These are phyloP conservation scores for Cheilosia vulpina DNA, from an alignment of 2,888 invertebrate species.

Conservation along the genomic window DNA sequence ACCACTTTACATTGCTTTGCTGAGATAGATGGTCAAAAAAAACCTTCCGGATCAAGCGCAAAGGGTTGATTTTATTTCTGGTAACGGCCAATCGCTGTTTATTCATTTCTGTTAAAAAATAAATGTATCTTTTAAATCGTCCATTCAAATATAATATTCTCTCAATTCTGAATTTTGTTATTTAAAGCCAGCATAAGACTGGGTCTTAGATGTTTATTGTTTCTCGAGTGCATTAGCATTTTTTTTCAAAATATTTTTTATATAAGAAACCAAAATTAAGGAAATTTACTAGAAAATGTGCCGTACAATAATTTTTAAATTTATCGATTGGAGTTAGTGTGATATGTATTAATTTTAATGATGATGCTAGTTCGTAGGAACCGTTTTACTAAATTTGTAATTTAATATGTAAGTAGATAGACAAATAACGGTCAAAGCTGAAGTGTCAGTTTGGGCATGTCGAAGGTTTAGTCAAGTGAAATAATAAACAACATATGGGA, in stretches of 20 bases:
- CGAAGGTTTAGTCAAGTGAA: background rate
- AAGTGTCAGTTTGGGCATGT: background rate
- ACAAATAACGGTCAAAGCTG: background rate
- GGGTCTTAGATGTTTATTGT: background rate
- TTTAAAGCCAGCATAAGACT: background rate
- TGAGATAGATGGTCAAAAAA: too few species aligned
- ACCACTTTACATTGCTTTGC: too few species aligned
- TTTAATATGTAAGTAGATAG: background rate
- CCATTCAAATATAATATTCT: background rate
- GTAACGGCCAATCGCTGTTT: too few species aligned
- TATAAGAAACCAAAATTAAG: background rate
- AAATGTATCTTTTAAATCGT: too few species aligned
- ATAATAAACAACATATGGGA: background rate
- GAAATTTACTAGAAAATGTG: slow-evolving; percentile 7
- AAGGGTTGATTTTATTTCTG: too few species aligned
- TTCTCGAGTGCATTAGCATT: background rate
- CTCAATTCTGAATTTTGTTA: background rate
- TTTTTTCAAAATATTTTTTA: background rate
- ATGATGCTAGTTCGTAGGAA: slow-evolving; percentile 13
- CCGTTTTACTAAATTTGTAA: background rate
- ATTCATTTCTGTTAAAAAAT: too few species aligned
- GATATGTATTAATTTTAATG: slow-evolving; percentile 20
- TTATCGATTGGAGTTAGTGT: slow-evolving; percentile 32
- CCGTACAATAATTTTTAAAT: slow-evolving; percentile 13
- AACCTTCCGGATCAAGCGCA: too few species aligned